phyloP scores from a whole-genome alignment of 2,797 vertebrate genomes.

The Ficedula albicollis region DNA sequence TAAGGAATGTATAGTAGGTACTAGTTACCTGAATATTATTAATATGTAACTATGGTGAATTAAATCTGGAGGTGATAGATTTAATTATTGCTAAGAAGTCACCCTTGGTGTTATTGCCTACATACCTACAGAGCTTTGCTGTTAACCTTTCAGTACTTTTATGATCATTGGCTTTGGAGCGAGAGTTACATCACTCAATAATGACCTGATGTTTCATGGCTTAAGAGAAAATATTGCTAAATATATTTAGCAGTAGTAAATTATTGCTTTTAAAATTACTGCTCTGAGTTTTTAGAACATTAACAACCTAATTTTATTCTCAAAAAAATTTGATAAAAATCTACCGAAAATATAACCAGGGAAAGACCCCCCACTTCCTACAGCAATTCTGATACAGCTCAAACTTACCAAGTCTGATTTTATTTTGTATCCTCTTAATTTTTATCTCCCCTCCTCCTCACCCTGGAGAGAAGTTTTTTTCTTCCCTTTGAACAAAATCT shows the following conservation, averaged over 20 bases:
- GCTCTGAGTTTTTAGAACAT: conserved; percentile 42
- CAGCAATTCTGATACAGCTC: background rate
- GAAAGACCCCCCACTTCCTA: background rate
- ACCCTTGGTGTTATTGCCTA: conserved; percentile 54
- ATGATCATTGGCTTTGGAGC: background rate
- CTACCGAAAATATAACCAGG: background rate
- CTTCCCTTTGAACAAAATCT: conserved; percentile 13
- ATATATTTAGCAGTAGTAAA: conserved; percentile 54
- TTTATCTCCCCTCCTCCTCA: background rate
- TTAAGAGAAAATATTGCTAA: conserved; percentile 76
- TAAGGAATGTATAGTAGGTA: conserved; percentile 12
- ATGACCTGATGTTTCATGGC: conserved; percentile 65
- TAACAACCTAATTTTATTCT: conserved; percentile 34
- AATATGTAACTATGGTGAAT: background rate
- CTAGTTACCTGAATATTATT: background rate
- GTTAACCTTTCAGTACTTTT: background rate
- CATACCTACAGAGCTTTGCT: background rate
- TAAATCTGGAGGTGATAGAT: conserved; percentile 6
- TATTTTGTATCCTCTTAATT: background rate
- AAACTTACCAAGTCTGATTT: conserved; percentile 5
- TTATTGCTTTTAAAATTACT: conserved; percentile 72
- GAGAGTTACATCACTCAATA: conserved; percentile 4
- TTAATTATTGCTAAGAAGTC: conserved; percentile 73
- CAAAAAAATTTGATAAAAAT: background rate
- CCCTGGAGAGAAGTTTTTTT: background rate